phyloP scores from a whole-genome alignment of 2,113 vertebrate genomes.

The Pantherophis guttatus region DNA sequence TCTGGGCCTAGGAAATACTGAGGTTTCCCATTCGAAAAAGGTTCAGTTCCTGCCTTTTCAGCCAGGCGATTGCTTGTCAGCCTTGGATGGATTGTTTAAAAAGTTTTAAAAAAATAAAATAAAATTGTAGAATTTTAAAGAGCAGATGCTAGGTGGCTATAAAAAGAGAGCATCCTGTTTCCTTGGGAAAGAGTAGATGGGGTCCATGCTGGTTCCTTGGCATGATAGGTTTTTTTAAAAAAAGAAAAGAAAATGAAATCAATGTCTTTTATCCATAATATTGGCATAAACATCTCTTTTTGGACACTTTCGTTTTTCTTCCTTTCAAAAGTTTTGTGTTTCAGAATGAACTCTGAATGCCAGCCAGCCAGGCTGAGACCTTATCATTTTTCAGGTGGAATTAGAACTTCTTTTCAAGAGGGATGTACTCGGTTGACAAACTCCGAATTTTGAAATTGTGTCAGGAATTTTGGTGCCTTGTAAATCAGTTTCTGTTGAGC shows the following conservation, averaged over 20 bases:
- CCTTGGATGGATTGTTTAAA: neutral
- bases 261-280: neutral
- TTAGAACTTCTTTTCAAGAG: neutral
- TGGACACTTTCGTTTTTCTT: neutral
- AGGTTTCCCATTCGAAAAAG: neutral
- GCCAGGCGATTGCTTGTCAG: neutral
- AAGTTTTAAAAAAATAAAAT: neutral
- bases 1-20: neutral
- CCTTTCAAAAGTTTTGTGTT: neutral
- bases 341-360: neutral
- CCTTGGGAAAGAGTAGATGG: neutral
- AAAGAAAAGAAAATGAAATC: neutral
- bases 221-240: neutral
- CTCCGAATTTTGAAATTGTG: neutral
- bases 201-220: neutral
- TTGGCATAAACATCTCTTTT: neutral
- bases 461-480: neutral
- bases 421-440: neutral
- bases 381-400: neutral
- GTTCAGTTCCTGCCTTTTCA: neutral
- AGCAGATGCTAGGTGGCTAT: neutral
- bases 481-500: neutral
- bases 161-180: neutral
- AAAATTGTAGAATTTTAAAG: neutral
- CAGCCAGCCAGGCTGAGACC: neutral